phyloP scores from a whole-genome alignment of 1,140 invertebrate species.

The Trachymyrmex cornetzi region DNA sequence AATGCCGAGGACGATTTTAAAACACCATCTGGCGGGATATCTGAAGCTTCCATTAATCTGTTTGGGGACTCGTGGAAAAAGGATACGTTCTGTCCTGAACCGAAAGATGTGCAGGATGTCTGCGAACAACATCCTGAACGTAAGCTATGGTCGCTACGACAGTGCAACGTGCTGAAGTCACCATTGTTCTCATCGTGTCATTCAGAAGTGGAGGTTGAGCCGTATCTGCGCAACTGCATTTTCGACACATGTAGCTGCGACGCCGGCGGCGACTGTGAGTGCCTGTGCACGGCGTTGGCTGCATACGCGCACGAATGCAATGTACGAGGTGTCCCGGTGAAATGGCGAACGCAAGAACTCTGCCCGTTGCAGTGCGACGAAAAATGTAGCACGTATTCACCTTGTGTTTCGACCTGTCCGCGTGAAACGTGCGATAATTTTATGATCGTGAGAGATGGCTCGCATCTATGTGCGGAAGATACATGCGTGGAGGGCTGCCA shows the following conservation, averaged over 20 bases:
- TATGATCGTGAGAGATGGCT: constrained; percentile 88
- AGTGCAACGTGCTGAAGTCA: constrained; percentile 92
- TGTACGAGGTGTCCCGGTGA: constrained; percentile 90
- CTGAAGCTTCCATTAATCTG: constrained; percentile 90
- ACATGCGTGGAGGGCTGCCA: constrained; percentile 93
- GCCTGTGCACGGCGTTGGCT: constrained; percentile 94
- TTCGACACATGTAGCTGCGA: constrained; percentile 96
- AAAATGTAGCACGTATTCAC: constrained; percentile 91
- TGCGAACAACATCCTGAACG: constrained; percentile 92
- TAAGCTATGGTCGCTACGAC: constrained; percentile 91
- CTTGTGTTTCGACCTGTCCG: constrained; percentile 94
- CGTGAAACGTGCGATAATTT: constrained; percentile 94
- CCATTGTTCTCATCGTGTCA: constrained; percentile 92
- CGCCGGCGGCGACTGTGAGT: constrained; percentile 94
- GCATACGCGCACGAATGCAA: constrained; percentile 95
- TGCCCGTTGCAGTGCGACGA: constrained; percentile 96
- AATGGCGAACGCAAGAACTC: constrained; percentile 93
- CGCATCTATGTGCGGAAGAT: constrained; percentile 90
- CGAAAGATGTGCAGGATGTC: constrained; percentile 87
- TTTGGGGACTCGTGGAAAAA: constrained; percentile 97
- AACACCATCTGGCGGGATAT: constrained; percentile 92
- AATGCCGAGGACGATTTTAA: constrained; percentile 94
- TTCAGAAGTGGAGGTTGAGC: constrained; percentile 91
- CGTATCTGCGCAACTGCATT: constrained; percentile 91
- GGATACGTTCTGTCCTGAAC: constrained; percentile 91